A percentile compares a stretch with the other conserved stretches of the same genome.
These are phyloP conservation scores for Palloptera scutellata DNA, from an alignment of 2,888 invertebrate genomes.

Conservation along the genomic window DNA sequence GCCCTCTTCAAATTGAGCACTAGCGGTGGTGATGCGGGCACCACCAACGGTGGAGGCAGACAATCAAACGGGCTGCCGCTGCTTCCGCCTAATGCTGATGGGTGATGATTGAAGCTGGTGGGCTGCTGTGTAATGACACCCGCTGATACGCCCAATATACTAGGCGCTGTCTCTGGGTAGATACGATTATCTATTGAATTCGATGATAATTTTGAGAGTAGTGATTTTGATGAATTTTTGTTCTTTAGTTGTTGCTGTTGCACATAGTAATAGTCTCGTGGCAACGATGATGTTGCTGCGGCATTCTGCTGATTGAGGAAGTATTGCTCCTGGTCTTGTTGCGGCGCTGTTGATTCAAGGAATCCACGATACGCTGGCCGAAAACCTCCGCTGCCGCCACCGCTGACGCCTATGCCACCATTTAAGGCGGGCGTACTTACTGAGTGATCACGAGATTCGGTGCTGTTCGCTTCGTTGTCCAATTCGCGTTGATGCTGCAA, in stretches of 20 bases:
- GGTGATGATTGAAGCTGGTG: constrained; percentile 22
- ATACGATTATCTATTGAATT: constrained; percentile 60
- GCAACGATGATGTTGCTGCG: constrained; percentile 53
- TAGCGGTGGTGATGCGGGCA: constrained; percentile 43
- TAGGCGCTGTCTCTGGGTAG: constrained; percentile 51
- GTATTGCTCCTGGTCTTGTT: constrained; percentile 35
- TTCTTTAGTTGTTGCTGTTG: constrained; percentile 61
- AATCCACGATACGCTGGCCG: constrained; percentile 40
- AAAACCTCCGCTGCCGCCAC: constrained; percentile 42
- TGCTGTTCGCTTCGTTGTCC: constrained; percentile 2
- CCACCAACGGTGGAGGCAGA: constrained; percentile 43
- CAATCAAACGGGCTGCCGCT: constrained; percentile 49
- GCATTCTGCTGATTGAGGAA: too few relatives aligned
- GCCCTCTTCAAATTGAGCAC: constrained; percentile 57
- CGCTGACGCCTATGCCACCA: constrained; percentile 27
- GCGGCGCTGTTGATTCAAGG: constrained; percentile 35
- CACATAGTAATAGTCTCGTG: constrained; percentile 61
- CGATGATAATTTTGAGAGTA: constrained; percentile 59
- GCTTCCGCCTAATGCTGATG: constrained; percentile 21
- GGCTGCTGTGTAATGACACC: constrained; percentile 57
- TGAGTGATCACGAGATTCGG: constrained; percentile 21
- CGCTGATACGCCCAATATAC: constrained; percentile 47
- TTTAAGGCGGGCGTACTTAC: constrained; percentile 44
- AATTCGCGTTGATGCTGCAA: constrained; percentile 37
- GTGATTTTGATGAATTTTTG: constrained; percentile 54